A percentile compares a stretch with the other conserved stretches of the same genome.
These are phyloP conservation scores for Penaeus vannamei DNA, from an alignment of 1,140 invertebrate genomes.

Conservation along the genomic window DNA sequence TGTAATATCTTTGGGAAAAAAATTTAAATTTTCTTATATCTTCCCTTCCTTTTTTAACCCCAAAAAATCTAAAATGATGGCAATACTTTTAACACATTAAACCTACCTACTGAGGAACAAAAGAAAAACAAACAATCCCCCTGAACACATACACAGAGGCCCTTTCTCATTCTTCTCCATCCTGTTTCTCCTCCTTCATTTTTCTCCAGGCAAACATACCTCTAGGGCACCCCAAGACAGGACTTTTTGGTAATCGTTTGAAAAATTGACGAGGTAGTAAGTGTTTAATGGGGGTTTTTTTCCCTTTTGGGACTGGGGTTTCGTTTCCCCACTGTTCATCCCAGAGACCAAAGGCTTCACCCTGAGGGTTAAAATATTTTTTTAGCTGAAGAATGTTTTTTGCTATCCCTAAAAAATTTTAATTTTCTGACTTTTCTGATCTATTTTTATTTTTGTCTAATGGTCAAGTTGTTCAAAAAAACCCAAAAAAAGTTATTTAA, in stretches of 20 bases:
- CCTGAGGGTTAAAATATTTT: conserved; percentile 65
- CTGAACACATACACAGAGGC: not conserved
- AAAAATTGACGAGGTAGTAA: conserved; percentile 78
- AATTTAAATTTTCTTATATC: too few species aligned
- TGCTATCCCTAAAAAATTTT: not conserved
- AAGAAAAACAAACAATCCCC: not conserved
- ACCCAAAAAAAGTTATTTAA: too few species aligned
- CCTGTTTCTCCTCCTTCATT: conserved; percentile 58
- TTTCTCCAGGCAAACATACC: conserved; percentile 70
- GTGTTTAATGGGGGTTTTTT: conserved; percentile 74
- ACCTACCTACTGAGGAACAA: not conserved
- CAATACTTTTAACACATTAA: too few species aligned
- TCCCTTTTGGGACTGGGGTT: conserved; percentile 73
- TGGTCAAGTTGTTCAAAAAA: too few species aligned
- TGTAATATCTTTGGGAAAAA: too few species aligned
- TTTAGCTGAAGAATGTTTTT: too few species aligned
- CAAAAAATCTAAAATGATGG: too few species aligned
- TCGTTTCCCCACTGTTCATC: conserved; percentile 75
- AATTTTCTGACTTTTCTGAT: too few species aligned
- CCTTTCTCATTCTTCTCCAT: not conserved
- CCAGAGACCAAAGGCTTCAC: conserved; percentile 79
- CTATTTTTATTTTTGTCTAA: too few species aligned
- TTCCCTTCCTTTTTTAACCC: too few species aligned
- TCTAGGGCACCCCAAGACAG: conserved; percentile 73
- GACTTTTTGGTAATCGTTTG: conserved; percentile 77